These are phyloP conservation scores for Vicugna pacos DNA, from an alignment of 2,113 vertebrate genomes.

Conservation along the genomic window DNA sequence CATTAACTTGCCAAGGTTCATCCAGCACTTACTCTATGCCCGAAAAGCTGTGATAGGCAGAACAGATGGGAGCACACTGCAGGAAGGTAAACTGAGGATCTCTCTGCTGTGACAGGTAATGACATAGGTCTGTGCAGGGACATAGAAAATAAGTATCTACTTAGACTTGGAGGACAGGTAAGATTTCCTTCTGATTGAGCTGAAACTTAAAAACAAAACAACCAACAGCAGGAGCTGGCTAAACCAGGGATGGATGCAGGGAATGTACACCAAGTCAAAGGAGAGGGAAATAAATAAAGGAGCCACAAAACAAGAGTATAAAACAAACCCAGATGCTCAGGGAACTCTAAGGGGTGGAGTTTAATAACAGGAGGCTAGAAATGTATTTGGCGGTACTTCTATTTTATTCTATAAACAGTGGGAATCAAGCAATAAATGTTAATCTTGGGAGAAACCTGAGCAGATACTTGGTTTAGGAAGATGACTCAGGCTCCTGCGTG, in stretches of 20 bases:
- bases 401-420: not conserved
- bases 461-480: not conserved
- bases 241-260: not conserved
- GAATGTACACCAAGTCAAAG: not conserved
- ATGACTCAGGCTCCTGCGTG: not conserved
- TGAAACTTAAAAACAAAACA: not conserved
- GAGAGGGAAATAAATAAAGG: not conserved
- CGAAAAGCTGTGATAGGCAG: not conserved
- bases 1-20: not conserved
- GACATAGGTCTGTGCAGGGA: not conserved
- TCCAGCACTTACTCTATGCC: not conserved
- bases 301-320: not conserved
- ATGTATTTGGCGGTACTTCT: not conserved
- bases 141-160: not conserved
- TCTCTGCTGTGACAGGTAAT: not conserved
- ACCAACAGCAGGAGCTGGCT: not conserved
- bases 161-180: not conserved
- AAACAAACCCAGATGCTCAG: not conserved
- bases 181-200: not conserved
- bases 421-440: not conserved
- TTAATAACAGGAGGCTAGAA: not conserved
- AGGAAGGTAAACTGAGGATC: not conserved
- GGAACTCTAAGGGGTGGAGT: not conserved
- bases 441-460: not conserved
- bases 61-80: accelerated